Evolutionary conservation across 2,888 invertebrate species (phyloP).

Genomic region (Chloromyia formosa): DNA sequence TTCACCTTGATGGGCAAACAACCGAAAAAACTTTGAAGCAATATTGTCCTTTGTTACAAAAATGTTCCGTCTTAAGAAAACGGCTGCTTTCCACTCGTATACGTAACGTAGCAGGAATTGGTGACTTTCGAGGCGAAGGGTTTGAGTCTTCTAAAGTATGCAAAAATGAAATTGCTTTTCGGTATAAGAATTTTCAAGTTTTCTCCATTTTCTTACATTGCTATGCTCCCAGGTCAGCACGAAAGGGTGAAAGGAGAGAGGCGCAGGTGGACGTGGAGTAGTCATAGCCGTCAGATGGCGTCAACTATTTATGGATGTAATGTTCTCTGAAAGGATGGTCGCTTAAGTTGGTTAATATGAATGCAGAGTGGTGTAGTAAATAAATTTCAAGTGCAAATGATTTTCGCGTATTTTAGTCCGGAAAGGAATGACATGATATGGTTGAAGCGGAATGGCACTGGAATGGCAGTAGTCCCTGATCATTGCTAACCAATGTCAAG

Average conservation of each 20-base stretch:
- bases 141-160: neutral
- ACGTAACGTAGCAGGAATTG: neutral
- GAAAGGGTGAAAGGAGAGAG: neutral
- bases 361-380: neutral
- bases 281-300: conserved; percentile 6
- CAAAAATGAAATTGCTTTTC: conserved; percentile 9
- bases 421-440: no score
- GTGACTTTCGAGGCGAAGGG: neutral
- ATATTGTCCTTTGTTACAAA: no score
- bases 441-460: no score
- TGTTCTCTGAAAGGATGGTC: neutral
- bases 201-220: neutral
- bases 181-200: neutral
- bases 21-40: neutral
- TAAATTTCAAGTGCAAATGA: conserved; percentile 6
- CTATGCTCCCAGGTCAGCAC: neutral
- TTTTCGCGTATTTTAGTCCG: neutral
- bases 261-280: neutral
- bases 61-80: no score
- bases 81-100: neutral
- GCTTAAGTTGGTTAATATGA: neutral
- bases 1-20: neutral
- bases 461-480: no score
- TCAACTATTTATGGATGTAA: conserved; percentile 14
- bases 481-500: no score